Percentiles rank a stretch among this genome's conserved stretches.
Conservation (phyloP, 1,140 invertebrate species). For the Drosophila insularis region DNA sequence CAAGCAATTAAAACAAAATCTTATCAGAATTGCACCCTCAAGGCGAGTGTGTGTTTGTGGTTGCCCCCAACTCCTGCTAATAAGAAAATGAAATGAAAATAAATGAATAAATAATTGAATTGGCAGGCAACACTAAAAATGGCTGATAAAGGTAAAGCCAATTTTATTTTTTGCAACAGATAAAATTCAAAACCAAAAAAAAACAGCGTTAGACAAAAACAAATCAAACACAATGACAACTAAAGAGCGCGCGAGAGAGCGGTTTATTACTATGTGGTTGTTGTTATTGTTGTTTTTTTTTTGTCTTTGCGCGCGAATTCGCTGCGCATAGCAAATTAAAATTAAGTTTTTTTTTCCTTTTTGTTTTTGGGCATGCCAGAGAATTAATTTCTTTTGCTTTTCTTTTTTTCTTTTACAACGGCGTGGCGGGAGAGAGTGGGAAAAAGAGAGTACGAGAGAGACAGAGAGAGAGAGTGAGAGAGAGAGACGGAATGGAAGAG, state of each 20-base stretch:
- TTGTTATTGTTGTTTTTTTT: constrained; percentile 30
- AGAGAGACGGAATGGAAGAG: background rate
- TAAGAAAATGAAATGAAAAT: constrained; percentile 9
- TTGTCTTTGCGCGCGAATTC: constrained; percentile 67
- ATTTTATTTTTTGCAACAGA: constrained; percentile 41
- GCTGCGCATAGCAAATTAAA: constrained; percentile 74
- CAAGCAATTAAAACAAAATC: constrained; percentile 66
- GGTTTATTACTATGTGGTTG: constrained; percentile 63
- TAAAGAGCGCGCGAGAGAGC: constrained; percentile 35
- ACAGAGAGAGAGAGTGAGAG: constrained; percentile 10
- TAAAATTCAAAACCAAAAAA: constrained; percentile 29
- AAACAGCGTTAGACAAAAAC: constrained; percentile 60
- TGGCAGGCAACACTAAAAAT: constrained; percentile 6
- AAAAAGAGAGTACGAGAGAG: constrained; percentile 4
- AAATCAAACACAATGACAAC: constrained; percentile 40
- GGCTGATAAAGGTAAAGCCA: constrained; percentile 11
- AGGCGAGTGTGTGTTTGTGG: constrained; percentile 36
- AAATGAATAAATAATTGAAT: constrained; percentile 34
- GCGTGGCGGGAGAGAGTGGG: constrained; percentile 33
- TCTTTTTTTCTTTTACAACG: constrained; percentile 25
- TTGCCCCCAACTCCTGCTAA: constrained; percentile 18
- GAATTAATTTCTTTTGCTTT: constrained; percentile 56
- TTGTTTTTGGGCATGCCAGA: constrained; percentile 38
- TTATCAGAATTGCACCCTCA: constrained; percentile 62
- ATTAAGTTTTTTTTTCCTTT: constrained; percentile 50